phyloP scores from a whole-genome alignment of 2,113 vertebrate species.

The Carlito syrichta region DNA sequence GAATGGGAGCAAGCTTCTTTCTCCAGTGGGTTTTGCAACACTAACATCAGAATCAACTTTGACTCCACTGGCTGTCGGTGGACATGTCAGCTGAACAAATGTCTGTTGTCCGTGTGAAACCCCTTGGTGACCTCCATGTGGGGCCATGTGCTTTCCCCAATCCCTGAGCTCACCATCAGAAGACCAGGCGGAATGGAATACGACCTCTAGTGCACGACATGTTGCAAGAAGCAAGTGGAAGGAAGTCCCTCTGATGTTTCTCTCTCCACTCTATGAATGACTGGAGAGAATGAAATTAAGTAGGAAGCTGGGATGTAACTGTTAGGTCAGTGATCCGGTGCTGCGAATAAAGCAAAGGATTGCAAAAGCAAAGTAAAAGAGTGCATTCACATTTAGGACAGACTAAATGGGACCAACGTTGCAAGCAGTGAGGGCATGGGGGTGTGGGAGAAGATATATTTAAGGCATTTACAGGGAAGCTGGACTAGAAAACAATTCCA shows the following conservation, averaged over 20 bases:
- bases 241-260: neutral
- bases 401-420: too few relatives aligned
- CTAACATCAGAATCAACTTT: neutral
- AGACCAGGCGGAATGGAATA: neutral
- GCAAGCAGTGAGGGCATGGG: too few relatives aligned
- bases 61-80: neutral
- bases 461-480: too few relatives aligned
- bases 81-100: neutral
- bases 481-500: too few relatives aligned
- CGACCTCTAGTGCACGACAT: rapidly evolving
- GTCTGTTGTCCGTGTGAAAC: neutral
- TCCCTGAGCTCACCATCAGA: neutral
- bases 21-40: neutral
- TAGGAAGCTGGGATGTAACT: neutral
- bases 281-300: neutral
- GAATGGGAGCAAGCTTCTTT: neutral
- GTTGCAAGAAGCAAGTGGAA: neutral
- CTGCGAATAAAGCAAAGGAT: too few relatives aligned
- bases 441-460: too few relatives aligned
- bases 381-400: too few relatives aligned
- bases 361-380: too few relatives aligned
- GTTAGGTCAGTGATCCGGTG: too few relatives aligned
- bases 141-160: neutral
- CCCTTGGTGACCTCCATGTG: neutral
- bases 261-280: neutral